Evolutionary conservation across 2,888 invertebrate species (phyloP).

Genomic region (Polydrusus cervinus): DNA sequence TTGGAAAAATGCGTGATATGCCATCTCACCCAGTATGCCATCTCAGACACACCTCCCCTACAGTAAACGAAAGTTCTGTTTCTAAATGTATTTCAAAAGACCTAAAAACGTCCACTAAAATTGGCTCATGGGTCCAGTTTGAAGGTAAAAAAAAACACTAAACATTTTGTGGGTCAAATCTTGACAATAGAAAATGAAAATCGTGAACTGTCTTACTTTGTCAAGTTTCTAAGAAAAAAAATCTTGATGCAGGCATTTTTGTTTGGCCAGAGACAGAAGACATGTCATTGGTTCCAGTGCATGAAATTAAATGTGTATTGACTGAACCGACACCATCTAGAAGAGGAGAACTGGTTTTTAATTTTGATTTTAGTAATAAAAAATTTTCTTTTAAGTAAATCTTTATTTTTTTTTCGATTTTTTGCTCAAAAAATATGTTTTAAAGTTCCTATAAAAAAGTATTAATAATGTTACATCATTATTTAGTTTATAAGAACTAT

Average conservation of each 20-base stretch:
- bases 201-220: neutral
- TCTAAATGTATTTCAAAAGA: slow-evolving; percentile 5
- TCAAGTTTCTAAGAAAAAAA: neutral
- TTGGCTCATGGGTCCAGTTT: slow-evolving; percentile 3
- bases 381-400: slow-evolving; percentile 11
- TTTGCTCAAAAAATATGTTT: neutral
- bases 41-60: neutral
- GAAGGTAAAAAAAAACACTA: neutral
- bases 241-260: slow-evolving; percentile 1
- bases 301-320: slow-evolving; percentile 1
- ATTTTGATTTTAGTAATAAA: slow-evolving; percentile 2
- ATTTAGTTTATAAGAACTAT: too few species aligned
- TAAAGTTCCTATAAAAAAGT: too few species aligned
- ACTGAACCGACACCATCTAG: slow-evolving; percentile 3
- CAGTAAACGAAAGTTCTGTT: slow-evolving; percentile 1
- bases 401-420: slow-evolving; percentile 2
- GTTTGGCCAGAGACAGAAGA: slow-evolving; percentile 1
- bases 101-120: slow-evolving; percentile 6
- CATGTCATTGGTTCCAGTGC: slow-evolving; percentile 4
- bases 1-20: too few species aligned
- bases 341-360: neutral
- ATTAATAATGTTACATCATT: too few species aligned
- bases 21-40: too few species aligned
- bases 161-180: slow-evolving; percentile 6
- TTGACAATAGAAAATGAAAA: neutral